Evolutionary conservation across 2,888 invertebrate genomes (phyloP).

Genomic region (Harpagoxenus sublaevis): DNA sequence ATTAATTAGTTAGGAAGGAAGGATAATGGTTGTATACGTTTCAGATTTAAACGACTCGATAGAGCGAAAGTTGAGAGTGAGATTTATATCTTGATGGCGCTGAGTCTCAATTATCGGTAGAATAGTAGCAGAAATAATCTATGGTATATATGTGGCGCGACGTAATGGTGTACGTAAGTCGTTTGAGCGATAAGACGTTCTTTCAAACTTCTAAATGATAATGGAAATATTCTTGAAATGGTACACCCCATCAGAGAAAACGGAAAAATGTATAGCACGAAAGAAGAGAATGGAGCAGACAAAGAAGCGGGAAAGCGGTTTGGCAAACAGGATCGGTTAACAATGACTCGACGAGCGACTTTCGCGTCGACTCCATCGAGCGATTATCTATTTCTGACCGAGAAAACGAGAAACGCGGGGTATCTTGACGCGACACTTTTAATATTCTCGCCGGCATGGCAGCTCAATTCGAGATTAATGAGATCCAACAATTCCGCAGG

Average conservation of each 20-base stretch:
- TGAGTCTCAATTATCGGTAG: neutral
- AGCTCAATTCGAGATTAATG: neutral
- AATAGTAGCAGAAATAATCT: neutral
- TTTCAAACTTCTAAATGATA: constrained; percentile 25
- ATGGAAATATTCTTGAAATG: constrained; percentile 17
- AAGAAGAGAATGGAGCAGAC: neutral
- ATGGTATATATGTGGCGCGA: neutral
- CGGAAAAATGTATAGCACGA: neutral
- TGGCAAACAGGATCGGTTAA: constrained; percentile 23
- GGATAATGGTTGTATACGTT: neutral
- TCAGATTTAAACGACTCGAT: constrained; percentile 4
- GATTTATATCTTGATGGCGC: constrained; percentile 3
- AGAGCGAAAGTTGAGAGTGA: neutral
- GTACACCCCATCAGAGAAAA: neutral
- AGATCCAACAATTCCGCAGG: neutral
- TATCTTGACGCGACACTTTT: neutral
- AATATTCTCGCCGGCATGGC: neutral
- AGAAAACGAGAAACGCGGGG: neutral
- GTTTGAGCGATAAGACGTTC: constrained; percentile 13
- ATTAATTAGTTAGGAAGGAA: constrained; percentile 7
- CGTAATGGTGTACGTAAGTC: neutral
- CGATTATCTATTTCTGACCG: neutral
- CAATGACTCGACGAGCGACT: neutral
- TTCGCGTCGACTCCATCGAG: neutral
- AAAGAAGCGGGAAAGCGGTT: constrained; percentile 15